Evolutionary conservation across 2,113 vertebrate species (phyloP).

Genomic region (Spea bombifrons): DNA sequence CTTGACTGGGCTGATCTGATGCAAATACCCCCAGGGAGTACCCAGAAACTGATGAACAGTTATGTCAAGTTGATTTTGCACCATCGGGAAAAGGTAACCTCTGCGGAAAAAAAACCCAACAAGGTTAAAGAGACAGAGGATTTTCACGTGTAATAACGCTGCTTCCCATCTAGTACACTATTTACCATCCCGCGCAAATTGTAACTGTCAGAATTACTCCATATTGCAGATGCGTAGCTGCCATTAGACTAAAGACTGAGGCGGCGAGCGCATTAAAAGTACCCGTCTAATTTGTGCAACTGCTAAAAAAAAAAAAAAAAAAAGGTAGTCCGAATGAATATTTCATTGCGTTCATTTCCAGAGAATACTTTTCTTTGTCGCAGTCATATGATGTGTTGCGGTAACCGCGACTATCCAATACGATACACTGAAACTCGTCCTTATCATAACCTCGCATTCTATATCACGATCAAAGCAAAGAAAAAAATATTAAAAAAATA

Average conservation of each 20-base stretch:
- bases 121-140: slow-evolving; percentile 87
- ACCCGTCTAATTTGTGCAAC: slow-evolving; percentile 96
- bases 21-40: slow-evolving; percentile 94
- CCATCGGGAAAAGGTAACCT: slow-evolving; percentile 98
- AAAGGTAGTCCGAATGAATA: slow-evolving; percentile 99
- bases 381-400: slow-evolving; percentile 93
- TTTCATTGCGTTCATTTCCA: slow-evolving; percentile 99
- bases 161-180: slow-evolving; percentile 76
- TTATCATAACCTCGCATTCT: slow-evolving; percentile 90
- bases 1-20: slow-evolving; percentile 98
- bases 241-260: slow-evolving; percentile 96
- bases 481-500: neutral
- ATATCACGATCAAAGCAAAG: slow-evolving; percentile 69
- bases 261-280: slow-evolving; percentile 91
- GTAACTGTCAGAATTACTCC: slow-evolving; percentile 90
- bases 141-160: slow-evolving; percentile 81
- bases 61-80: slow-evolving; percentile 98
- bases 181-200: slow-evolving; percentile 84
- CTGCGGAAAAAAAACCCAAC: slow-evolving; percentile 79
- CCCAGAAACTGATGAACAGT: slow-evolving; percentile 96
- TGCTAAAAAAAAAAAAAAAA: slow-evolving; percentile 80
- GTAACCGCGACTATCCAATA: slow-evolving; percentile 86
- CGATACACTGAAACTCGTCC: slow-evolving; percentile 75
- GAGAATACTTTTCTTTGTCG: slow-evolving; percentile 88
- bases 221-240: slow-evolving; percentile 98